Conservation (phyloP, 2,797 vertebrate species). For the Melanogrammus aeglefinus region DNA sequence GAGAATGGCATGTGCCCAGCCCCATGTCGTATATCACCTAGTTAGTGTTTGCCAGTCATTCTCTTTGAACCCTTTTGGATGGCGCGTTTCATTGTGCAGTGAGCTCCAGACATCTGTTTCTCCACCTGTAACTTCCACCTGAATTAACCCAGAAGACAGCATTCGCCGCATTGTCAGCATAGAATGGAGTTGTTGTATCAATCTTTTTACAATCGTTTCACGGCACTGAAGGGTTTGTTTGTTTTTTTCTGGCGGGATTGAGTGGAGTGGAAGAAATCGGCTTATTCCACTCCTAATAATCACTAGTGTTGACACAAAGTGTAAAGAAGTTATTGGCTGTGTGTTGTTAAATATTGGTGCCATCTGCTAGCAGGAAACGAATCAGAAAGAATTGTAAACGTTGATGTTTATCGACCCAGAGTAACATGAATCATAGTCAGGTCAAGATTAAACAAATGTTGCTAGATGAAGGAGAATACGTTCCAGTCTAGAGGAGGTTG, state of each 20-base stretch:
- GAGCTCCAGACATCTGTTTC: constrained; percentile 63
- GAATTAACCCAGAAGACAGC: constrained; percentile 49
- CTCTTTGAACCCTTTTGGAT: constrained; percentile 28
- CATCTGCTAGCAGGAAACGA: constrained; percentile 39
- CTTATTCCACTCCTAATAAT: constrained; percentile 59
- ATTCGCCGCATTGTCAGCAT: constrained; percentile 43
- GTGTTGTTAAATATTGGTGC: constrained; percentile 54
- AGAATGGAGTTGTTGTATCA: neutral
- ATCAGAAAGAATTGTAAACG: constrained; percentile 13
- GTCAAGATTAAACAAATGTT: neutral
- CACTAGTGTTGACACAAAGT: constrained; percentile 43
- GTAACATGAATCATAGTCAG: constrained; percentile 59
- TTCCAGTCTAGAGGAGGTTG: neutral
- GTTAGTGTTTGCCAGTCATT: constrained; percentile 33
- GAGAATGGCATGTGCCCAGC: neutral
- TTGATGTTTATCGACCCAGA: constrained; percentile 35
- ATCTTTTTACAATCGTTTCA: constrained; percentile 45
- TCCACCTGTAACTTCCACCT: constrained; percentile 57
- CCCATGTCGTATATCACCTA: constrained; percentile 41
- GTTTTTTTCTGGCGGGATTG: constrained; percentile 48
- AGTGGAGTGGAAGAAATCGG: constrained; percentile 54
- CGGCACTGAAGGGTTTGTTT: constrained; percentile 60
- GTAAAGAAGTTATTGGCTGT: constrained; percentile 31
- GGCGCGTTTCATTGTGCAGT: constrained; percentile 43
- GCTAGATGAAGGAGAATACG: neutral